These are phyloP conservation scores for Sycophila sp. DNA, from an alignment of 1,140 invertebrate genomes.

Conservation along the genomic window DNA sequence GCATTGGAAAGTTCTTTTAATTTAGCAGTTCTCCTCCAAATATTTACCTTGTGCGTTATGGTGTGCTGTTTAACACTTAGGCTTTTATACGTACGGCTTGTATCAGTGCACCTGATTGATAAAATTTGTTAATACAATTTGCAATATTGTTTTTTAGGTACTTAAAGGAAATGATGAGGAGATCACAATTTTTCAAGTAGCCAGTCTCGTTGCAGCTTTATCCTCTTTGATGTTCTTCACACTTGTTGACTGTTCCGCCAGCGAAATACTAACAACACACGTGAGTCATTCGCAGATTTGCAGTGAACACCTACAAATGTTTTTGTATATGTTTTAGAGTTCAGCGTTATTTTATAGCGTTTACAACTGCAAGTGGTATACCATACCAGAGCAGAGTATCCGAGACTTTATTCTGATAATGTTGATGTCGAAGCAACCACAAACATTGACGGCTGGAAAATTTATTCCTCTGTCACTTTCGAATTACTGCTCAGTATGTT, in stretches of 20 bases:
- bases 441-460: not conserved
- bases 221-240: not conserved
- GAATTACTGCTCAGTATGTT: slow-evolving; percentile 5
- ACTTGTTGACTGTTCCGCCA: not conserved
- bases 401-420: not conserved
- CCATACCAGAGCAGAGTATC: not conserved
- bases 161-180: not conserved
- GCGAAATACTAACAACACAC: not conserved
- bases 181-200: not conserved
- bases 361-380: not conserved
- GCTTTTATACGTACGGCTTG: not conserved
- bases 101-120: not conserved
- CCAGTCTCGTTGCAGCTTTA: not conserved
- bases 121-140: not conserved
- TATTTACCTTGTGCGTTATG: not conserved
- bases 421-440: not conserved
- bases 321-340: too few relatives aligned
- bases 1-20: not conserved
- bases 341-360: not conserved
- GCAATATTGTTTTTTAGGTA: not conserved
- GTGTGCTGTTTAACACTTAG: not conserved
- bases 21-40: not conserved
- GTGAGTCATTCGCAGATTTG: not conserved
- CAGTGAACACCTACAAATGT: too few relatives aligned
- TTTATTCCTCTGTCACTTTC: not conserved